Conservation (phyloP, 2,888 invertebrate genomes). For the Acanthosepion lycidas region DNA sequence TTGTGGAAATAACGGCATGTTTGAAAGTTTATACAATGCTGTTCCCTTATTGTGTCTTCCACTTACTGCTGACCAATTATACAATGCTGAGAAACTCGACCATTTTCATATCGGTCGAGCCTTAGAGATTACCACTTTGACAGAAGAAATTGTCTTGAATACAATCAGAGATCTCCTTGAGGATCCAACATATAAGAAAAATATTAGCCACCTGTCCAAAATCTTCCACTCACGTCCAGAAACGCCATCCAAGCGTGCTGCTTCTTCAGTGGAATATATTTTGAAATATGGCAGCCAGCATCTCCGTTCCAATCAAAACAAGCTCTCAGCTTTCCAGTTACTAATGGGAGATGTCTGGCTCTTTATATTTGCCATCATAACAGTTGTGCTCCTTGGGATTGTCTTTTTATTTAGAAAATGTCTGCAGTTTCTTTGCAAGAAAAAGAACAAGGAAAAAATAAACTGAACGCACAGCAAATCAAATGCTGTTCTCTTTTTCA, state of each 20-base stretch:
- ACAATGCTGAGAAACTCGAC: slow-evolving; percentile 53
- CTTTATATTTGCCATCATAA: neutral
- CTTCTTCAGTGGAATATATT: neutral
- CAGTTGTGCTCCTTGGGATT: neutral
- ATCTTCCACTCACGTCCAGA: neutral
- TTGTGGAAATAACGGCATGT: slow-evolving; percentile 60
- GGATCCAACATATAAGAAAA: neutral
- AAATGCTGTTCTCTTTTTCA: neutral
- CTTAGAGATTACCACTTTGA: neutral
- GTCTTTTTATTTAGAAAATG: neutral
- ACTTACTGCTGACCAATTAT: slow-evolving; percentile 56
- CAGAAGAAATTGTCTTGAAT: neutral
- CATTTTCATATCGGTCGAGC: slow-evolving; percentile 37
- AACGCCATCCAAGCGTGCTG: neutral
- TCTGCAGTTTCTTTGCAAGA: neutral
- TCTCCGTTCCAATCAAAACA: neutral
- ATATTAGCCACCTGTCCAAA: neutral
- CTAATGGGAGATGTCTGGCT: neutral
- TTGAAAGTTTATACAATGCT: slow-evolving; percentile 60
- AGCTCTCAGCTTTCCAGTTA: neutral
- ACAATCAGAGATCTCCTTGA: neutral
- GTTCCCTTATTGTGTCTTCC: slow-evolving; percentile 60
- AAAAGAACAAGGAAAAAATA: neutral
- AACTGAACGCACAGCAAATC: neutral
- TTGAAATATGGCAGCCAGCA: neutral